Percentiles rank a stretch among this genome's conserved stretches.
Conservation (phyloP, 2,888 invertebrate species). For the Cantharis rustica region DNA sequence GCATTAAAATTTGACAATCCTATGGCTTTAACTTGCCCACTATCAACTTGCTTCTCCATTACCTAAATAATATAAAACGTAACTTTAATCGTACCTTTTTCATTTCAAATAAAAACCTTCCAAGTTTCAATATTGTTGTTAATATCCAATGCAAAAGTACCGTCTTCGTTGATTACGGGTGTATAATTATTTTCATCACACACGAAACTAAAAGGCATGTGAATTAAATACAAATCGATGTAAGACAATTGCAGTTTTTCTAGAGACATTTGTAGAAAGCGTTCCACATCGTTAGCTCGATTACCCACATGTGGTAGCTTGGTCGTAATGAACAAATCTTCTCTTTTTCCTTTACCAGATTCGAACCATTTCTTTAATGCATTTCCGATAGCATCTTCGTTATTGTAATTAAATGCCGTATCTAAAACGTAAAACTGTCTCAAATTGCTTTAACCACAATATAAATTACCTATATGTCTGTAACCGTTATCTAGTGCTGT, state of each 20-base stretch:
- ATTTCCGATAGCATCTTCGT: conserved; percentile 75
- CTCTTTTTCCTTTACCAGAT: conserved; percentile 66
- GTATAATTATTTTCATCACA: conserved; percentile 61
- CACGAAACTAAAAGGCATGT: conserved; percentile 73
- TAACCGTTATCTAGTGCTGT: conserved; percentile 73
- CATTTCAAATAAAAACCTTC: conserved; percentile 59
- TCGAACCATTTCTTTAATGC: conserved; percentile 69
- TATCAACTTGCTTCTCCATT: conserved; percentile 69
- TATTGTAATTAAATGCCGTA: conserved; percentile 80
- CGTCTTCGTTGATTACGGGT: conserved; percentile 63
- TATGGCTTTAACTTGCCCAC: conserved; percentile 69
- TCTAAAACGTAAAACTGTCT: conserved; percentile 56
- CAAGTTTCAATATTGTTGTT: conserved; percentile 72
- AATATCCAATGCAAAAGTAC: conserved; percentile 64
- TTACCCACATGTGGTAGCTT: conserved; percentile 78
- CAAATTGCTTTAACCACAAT: neutral
- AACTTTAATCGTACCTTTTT: neutral
- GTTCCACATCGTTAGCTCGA: conserved; percentile 68
- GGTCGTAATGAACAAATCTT: conserved; percentile 80
- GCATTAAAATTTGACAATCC: conserved; percentile 82
- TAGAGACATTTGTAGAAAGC: conserved; percentile 69
- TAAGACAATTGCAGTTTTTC: conserved; percentile 68
- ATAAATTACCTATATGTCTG: conserved; percentile 64
- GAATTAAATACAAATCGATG: conserved; percentile 78
- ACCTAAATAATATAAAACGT: conserved; percentile 56